Percentiles rank a stretch among this genome's conserved stretches.
These are phyloP conservation scores for Arctocebus calabarensis DNA, from an alignment of 2,797 vertebrate genomes.

Conservation along the genomic window DNA sequence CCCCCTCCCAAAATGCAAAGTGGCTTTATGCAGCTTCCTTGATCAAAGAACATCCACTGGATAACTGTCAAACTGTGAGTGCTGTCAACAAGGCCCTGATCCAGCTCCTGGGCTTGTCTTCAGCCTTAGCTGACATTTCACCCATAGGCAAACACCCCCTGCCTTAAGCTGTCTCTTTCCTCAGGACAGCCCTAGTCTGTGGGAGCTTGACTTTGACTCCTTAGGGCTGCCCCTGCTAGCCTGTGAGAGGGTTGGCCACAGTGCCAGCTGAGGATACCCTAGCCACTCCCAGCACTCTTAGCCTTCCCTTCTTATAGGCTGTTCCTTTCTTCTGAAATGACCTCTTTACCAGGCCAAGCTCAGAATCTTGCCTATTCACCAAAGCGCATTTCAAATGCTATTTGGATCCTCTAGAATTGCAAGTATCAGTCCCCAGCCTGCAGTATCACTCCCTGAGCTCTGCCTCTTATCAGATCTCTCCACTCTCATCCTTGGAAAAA, in stretches of 20 bases:
- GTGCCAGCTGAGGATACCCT: not conserved
- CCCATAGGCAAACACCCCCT: not conserved
- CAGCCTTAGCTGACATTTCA: too few species aligned
- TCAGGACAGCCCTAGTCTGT: too few species aligned
- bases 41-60: not conserved
- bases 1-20: not conserved
- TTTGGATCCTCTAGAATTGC: too few species aligned
- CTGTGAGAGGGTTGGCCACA: not conserved
- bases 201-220: not conserved
- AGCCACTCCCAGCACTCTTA: not conserved
- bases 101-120: too few species aligned
- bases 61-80: not conserved
- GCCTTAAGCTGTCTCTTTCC: not conserved
- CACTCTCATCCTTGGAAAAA: too few species aligned
- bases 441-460: too few species aligned
- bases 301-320: not conserved
- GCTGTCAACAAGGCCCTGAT: not conserved
- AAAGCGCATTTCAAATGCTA: too few species aligned
- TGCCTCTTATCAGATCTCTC: too few species aligned
- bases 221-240: not conserved
- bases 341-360: not conserved
- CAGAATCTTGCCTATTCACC: not conserved
- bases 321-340: not conserved
- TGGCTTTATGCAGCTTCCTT: not conserved
- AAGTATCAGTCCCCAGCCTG: too few species aligned